These are phyloP conservation scores for Mimachlamys varia DNA, from an alignment of 2,888 invertebrate genomes.

Conservation along the genomic window DNA sequence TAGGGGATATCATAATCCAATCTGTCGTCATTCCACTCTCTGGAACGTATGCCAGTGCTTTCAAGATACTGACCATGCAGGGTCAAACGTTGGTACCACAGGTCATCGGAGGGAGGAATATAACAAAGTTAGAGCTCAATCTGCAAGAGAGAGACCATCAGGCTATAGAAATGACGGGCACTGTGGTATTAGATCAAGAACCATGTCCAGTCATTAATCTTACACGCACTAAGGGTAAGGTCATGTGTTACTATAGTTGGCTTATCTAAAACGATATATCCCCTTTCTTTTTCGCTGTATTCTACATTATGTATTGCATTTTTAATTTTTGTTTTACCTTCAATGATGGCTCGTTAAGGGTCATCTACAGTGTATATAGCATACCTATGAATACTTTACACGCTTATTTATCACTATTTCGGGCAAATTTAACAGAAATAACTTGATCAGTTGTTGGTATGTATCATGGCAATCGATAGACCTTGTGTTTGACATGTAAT, in stretches of 20 bases:
- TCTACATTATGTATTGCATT: no score
- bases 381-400: no score
- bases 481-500: no score
- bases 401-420: no score
- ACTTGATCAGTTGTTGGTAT: no score
- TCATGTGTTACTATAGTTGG: not conserved
- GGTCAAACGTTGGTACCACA: conserved; percentile 19
- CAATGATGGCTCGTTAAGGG: no score
- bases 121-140: conserved; percentile 47
- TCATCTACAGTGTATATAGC: no score
- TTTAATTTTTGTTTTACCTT: no score
- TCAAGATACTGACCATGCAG: not conserved
- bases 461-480: no score
- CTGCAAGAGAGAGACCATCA: not conserved
- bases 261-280: no score
- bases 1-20: conserved; percentile 32
- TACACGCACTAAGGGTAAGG: not conserved
- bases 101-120: conserved; percentile 44
- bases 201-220: not conserved
- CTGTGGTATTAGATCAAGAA: not conserved
- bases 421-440: no score
- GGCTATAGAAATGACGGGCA: not conserved
- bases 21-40: not conserved
- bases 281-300: no score
- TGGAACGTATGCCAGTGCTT: conserved; percentile 41